Evolutionary conservation across 2,888 invertebrate genomes (phyloP), one percentile per base, ranked within the genome.

Genomic region (Macrosiphum euphorbiae): DNA sequence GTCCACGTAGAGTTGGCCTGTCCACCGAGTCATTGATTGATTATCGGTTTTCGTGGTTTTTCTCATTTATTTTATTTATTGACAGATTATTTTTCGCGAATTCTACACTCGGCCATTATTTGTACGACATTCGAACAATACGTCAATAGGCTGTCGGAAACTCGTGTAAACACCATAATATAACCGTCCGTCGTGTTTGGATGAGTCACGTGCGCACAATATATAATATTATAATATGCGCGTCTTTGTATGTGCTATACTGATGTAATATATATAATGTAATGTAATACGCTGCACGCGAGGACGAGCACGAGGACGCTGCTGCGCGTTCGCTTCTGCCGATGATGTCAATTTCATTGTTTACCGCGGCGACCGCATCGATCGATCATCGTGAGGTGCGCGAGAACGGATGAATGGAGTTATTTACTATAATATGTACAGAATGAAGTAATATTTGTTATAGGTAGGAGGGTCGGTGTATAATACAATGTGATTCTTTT

Each of bases 21-120:
- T 55, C 35, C 20, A 16, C 44, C 55, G n/a, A 89, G 58, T 61
- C 89, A n/a, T 90, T 90, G 90, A 90, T 90, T 90, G 90, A 90
- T 90, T 47, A 35, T 90, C 90, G 61, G 61, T 67, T 58, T 61
- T 67, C 61, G 28, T 47, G 47, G 44, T 47, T 67, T 90, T 89
- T 35, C 47, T 61, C 85, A 44, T 16, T 67, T 61, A n/a, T 20
- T 20, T 52, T 41, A 4, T 35, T 35, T 41, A 78, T 78, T 13
- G 90, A 67, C 90, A 90, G 90, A n/a, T 61, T 47, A 61, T 67
- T 44, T 90, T 89, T 90, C 11, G 90, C 90, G n/a, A 35, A 90
- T 61, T n/a, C 78, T 8, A 35, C 35, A 35, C 78, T 78, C 35
- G 20, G 35, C 78, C 35, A 35, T 78, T 78, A 78, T 78, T 78